Evolutionary conservation across 1,140 invertebrate genomes (phyloP), one percentile per base, ranked within the genome.

Genomic region (Venturia canescens): DNA sequence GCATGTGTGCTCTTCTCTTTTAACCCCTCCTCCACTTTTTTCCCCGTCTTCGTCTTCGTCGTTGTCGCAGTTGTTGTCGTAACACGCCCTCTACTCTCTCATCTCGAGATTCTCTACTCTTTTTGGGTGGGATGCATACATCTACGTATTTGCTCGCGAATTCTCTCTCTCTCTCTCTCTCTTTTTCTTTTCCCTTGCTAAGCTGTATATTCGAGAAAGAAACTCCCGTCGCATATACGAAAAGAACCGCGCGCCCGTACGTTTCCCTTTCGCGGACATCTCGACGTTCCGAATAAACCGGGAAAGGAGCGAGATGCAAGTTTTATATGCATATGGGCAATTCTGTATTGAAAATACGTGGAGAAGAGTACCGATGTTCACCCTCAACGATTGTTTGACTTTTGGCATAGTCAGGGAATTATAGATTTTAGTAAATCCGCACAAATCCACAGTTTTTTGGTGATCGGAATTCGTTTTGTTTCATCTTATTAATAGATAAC

Each of bases 191-290:
- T 18, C n/a, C 4, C 23, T 11, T 4, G 4, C 1, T 63, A 23
- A 23, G 60, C 60, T 63, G 9, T 21, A 63, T 63, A 63, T 26
- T 18, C 78, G 18, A 23, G 16, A 74, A 18, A 60, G 48, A 38
- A 44, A 21, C 31, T 50, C n/a, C n/a, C 44, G n/a, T 63, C 26
- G 21, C 38, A 44, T n/a, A 60, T 60, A 74, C 48, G 70, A 29
- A 50, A 74, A 72, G 71, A 74, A 53, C 71, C 48, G 21, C 74
- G 27, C 26, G 16, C 48, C n/a, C 13, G 29, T 31, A 21, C 75
- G 75, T 77, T 77, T 77, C 72, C 50, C 72, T 76, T 76, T 76
- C 60, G 75, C 75, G 75, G 75, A 77, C 75, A 63, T 77, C 75
- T 77, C 75, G 75, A 77, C 75, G 60, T 77, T 26, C 60, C 29